A percentile compares a stretch with the other conserved stretches of the same genome.
phyloP scores from a whole-genome alignment of 2,888 invertebrate genomes.

The Lymantria monacha region DNA sequence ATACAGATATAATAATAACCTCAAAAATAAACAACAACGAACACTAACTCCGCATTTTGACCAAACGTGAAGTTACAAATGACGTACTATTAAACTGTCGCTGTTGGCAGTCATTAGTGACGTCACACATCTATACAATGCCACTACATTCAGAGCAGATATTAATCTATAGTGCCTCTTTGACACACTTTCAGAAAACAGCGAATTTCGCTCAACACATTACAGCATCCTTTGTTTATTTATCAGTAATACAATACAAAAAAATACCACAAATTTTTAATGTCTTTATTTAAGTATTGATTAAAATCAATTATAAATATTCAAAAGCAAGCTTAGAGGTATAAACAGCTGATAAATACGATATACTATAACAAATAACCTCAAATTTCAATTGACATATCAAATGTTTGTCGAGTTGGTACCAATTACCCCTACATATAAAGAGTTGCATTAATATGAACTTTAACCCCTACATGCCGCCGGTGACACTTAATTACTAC shows the following conservation, averaged over 20 bases:
- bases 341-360: slow-evolving; percentile 26
- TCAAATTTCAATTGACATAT: slow-evolving; percentile 18
- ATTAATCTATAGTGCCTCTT: slow-evolving; percentile 7
- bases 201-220: not conserved
- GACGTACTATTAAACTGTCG: slow-evolving; percentile 24
- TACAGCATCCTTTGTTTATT: not conserved
- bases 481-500: slow-evolving; percentile 44
- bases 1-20: too few species aligned
- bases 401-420: slow-evolving; percentile 2
- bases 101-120: slow-evolving; percentile 24
- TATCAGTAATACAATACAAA: not conserved
- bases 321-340: not conserved
- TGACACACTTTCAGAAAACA: slow-evolving; percentile 17
- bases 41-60: too few species aligned
- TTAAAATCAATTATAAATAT: not conserved
- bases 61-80: slow-evolving; percentile 17
- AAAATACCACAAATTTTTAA: too few species aligned
- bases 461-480: slow-evolving; percentile 44
- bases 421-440: slow-evolving; percentile 14
- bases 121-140: slow-evolving; percentile 6
- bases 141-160: not conserved
- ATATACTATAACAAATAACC: slow-evolving; percentile 33
- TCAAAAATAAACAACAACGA: too few species aligned
- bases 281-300: too few species aligned
- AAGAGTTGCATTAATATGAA: slow-evolving; percentile 36